Evolutionary conservation across 2,888 invertebrate species (phyloP), one percentile per base, ranked within the genome.

Genomic region (Cephalotes varians): DNA sequence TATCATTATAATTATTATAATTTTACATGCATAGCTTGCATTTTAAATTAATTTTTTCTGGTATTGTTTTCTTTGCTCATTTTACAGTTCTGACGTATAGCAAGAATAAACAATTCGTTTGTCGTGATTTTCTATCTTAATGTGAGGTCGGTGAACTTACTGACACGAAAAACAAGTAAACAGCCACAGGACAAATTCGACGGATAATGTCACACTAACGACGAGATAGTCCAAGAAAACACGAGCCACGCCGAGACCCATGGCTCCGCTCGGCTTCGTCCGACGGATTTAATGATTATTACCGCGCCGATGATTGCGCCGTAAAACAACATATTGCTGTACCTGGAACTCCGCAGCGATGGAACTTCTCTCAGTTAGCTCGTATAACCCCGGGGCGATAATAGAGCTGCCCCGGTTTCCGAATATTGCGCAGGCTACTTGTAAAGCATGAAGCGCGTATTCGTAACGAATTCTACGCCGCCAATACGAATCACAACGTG

Each of bases 241-340:
- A 49, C 73, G 67, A 74, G 69, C 60, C 65, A 25, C 28, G 40
- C 71, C 18, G 76, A 28, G 58, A 62, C 81, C 76, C 58, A 51
- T 80, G 56, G 44, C 71, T 74, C 71, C 47, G 47, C 64, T 47
- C 74, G 72, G 85, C 83, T 81, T 87, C 83, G 82, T 12, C 81
- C 83, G 65, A 80, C 73, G 80, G 89, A 86, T 86, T 90, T 92
- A 92, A 92, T 89, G 92, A 91, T 92, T 91, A 91, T 92, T 91
- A 91, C 89, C 81, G 87, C 85, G 88, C 84, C 88, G 87, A 91
- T 91, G 92, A 92, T 92, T 92, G 91, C 90, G 81, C 88, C 90
- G 91, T 92, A 92, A 92, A 92, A 89, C 89, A 88, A 90, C 90
- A 88, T 89, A 91, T 76, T 87, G 90, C 88, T 64, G 87, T 92